Conservation (phyloP, 2,888 invertebrate species). For the Meiosimyza platycephala region DNA sequence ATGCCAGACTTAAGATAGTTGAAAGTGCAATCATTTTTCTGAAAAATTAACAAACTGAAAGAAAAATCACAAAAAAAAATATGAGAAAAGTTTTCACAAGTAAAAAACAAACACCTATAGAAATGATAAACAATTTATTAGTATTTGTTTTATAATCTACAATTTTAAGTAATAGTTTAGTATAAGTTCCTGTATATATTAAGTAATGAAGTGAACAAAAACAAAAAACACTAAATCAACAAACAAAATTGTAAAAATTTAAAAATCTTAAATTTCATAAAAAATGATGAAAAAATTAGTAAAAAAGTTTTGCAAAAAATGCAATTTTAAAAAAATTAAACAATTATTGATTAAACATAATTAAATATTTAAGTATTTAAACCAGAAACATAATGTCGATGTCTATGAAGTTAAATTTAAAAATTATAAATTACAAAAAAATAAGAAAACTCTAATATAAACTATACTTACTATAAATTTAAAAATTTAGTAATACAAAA, state of each 20-base stretch:
- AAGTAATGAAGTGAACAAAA: conserved; percentile 49
- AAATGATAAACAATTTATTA: background rate
- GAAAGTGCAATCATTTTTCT: too few species aligned
- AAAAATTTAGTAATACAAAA: conserved; percentile 21
- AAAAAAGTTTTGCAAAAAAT: background rate
- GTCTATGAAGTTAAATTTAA: conserved; percentile 26
- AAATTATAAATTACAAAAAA: conserved; percentile 23
- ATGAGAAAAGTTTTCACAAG: background rate
- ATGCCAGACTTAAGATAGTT: too few species aligned
- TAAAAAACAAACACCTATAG: background rate
- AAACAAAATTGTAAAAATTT: conserved; percentile 35
- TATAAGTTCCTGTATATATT: conserved; percentile 66
- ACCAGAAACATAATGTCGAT: conserved; percentile 18
- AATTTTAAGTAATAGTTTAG: conserved; percentile 43
- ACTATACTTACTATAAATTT: conserved; percentile 7
- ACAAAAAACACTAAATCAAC: conserved; percentile 29
- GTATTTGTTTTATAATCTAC: conserved; percentile 33
- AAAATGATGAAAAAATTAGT: conserved; percentile 33
- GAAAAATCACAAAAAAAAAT: background rate
- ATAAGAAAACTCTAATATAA: conserved; percentile 33
- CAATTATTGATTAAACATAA: background rate
- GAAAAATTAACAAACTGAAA: background rate
- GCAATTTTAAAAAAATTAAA: conserved; percentile 17
- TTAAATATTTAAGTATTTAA: conserved; percentile 19
- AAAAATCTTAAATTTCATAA: background rate